phyloP scores from a whole-genome alignment of 2,888 invertebrate genomes.

The Agrypnus murinus region DNA sequence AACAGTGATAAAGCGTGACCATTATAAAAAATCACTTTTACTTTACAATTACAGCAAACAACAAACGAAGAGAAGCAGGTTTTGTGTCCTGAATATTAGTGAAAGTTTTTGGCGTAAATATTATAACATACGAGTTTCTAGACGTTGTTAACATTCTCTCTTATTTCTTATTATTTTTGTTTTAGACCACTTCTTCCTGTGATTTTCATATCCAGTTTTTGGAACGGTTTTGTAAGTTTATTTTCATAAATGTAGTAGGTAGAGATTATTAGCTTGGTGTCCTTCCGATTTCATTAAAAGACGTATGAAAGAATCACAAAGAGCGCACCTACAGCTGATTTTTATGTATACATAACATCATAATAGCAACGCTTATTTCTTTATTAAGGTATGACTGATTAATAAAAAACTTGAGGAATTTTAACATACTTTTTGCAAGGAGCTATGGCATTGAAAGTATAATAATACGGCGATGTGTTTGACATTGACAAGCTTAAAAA shows the following conservation, averaged over 20 bases:
- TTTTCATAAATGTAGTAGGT: slow-evolving; percentile 18
- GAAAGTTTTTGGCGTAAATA: slow-evolving; percentile 27
- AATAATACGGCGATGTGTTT: not conserved
- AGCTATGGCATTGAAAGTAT: slow-evolving; percentile 5
- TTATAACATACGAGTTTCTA: slow-evolving; percentile 27
- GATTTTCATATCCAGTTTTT: slow-evolving; percentile 10
- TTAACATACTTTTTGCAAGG: not conserved
- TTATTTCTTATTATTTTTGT: slow-evolving; percentile 7
- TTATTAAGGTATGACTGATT: slow-evolving; percentile 13
- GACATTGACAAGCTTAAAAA: slow-evolving; percentile 12
- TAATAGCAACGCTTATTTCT: slow-evolving; percentile 10
- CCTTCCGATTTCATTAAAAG: slow-evolving; percentile 35
- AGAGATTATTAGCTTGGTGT: slow-evolving; percentile 29
- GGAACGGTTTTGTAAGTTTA: slow-evolving; percentile 18
- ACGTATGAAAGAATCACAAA: slow-evolving; percentile 26
- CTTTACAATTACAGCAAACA: slow-evolving; percentile 31
- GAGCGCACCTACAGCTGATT: slow-evolving; percentile 30
- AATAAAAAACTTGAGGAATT: not conserved
- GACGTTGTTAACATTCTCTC: slow-evolving; percentile 12
- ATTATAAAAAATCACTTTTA: slow-evolving; percentile 28
- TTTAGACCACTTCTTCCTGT: not conserved
- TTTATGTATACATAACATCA: not conserved
- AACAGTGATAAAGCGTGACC: slow-evolving; percentile 23
- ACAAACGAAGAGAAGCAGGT: slow-evolving; percentile 32
- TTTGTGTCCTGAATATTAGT: slow-evolving; percentile 29